phyloP scores from a whole-genome alignment of 2,888 invertebrate species.

The Drosophila melanocephala region DNA sequence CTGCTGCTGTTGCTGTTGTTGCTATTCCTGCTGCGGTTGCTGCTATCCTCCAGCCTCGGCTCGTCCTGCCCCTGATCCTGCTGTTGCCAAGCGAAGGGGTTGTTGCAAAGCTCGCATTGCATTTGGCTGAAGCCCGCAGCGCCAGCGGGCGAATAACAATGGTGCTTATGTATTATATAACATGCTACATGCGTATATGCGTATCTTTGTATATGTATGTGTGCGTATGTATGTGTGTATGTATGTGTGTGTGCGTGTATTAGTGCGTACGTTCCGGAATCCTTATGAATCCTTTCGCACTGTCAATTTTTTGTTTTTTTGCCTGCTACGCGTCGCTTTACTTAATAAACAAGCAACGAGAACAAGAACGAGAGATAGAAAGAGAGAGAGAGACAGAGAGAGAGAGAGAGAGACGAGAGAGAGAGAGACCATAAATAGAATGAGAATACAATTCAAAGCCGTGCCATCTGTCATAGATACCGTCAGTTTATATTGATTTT shows the following conservation, averaged over 20 bases:
- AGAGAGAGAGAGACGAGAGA: not conserved
- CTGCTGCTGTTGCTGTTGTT: conserved; percentile 37
- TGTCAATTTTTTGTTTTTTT: conserved; percentile 34
- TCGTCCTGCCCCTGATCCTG: conserved; percentile 16
- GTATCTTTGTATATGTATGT: conserved; percentile 7
- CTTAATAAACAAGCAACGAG: conserved; percentile 66
- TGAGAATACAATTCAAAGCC: conserved; percentile 53
- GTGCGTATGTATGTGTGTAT: conserved; percentile 1
- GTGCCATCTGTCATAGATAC: conserved; percentile 78
- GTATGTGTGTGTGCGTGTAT: conserved; percentile 32
- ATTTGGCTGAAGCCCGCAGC: conserved; percentile 67
- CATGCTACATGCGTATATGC: conserved; percentile 50
- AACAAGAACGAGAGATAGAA: not conserved
- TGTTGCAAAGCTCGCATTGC: conserved; percentile 74
- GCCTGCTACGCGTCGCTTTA: conserved; percentile 57
- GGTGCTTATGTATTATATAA: conserved; percentile 76
- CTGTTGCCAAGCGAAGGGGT: conserved; percentile 52
- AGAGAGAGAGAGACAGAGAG: not conserved
- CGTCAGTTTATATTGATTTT: conserved; percentile 73
- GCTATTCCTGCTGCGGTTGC: conserved; percentile 41
- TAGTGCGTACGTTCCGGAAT: conserved; percentile 68
- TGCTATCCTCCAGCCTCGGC: conserved; percentile 21
- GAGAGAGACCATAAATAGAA: conserved; percentile 15
- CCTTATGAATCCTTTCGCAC: conserved; percentile 76
- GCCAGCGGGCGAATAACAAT: conserved; percentile 73